phyloP scores from a whole-genome alignment of 2,797 vertebrate genomes.

The Epinephelus malabaricus region DNA sequence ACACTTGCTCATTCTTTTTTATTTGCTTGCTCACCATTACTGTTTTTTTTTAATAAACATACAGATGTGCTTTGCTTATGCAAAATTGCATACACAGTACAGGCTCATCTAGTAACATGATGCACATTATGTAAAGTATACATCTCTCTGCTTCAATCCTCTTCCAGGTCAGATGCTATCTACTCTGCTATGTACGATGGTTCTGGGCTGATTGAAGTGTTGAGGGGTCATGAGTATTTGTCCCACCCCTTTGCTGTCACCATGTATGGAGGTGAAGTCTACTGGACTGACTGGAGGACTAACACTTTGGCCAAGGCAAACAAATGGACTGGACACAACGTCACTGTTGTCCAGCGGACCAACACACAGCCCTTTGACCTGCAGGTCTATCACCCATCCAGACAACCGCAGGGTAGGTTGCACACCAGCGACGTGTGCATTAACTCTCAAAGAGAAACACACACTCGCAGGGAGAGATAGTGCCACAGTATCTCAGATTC shows the following conservation, averaged over 20 bases:
- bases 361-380: conserved; percentile 98
- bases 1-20: not conserved
- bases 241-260: conserved; percentile 98
- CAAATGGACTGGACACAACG: conserved; percentile 98
- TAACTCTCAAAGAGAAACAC: not conserved
- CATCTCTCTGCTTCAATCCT: conserved; percentile 30
- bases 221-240: conserved; percentile 97
- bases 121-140: conserved; percentile 16
- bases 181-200: conserved; percentile 97
- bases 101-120: conserved; percentile 6
- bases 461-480: not conserved
- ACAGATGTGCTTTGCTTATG: conserved; percentile 29
- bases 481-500: not conserved
- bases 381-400: conserved; percentile 97
- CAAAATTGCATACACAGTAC: conserved; percentile 15
- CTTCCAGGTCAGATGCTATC: conserved; percentile 94
- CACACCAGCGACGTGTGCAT: not conserved
- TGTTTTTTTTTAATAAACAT: conserved; percentile 22
- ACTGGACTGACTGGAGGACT: conserved; percentile 99
- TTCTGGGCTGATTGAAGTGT: conserved; percentile 95
- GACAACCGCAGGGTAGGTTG: conserved; percentile 94
- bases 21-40: conserved; percentile 23
- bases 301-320: conserved; percentile 98
- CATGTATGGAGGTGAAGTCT: conserved; percentile 96
- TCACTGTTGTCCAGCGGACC: conserved; percentile 96